Conservation (phyloP, 2,797 vertebrate species). For the Phyllotis vaccarum region DNA sequence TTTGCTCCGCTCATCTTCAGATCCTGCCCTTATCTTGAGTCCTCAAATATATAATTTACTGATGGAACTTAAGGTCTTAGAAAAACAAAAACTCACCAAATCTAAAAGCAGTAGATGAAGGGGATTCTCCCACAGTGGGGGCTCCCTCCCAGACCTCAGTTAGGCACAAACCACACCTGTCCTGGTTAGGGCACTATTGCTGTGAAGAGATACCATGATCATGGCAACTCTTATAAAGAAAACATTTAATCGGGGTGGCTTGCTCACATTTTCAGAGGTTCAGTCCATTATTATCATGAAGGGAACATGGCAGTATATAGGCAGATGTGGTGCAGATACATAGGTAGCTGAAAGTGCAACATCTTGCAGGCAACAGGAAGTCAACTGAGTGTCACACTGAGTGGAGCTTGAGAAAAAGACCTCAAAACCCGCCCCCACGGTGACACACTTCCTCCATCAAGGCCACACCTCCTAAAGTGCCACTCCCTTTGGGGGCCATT, state of each 20-base stretch:
- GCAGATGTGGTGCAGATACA: background rate
- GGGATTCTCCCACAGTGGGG: background rate
- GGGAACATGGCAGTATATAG: accelerated
- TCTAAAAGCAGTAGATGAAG: background rate
- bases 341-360: background rate
- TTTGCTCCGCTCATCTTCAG: no score
- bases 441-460: background rate
- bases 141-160: background rate
- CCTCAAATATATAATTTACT: background rate
- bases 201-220: background rate
- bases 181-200: background rate
- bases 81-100: background rate
- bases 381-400: background rate
- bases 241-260: background rate
- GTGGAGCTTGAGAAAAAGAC: background rate
- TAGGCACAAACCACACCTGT: background rate
- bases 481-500: background rate
- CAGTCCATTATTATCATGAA: background rate
- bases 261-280: background rate
- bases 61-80: background rate
- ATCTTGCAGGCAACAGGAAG: background rate
- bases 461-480: background rate
- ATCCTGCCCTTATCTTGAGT: no score
- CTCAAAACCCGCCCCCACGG: background rate
- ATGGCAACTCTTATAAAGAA: background rate